A percentile compares a stretch with the other conserved stretches of the same genome.
phyloP scores from a whole-genome alignment of 1,140 invertebrate genomes.

The Drosophila littoralis region DNA sequence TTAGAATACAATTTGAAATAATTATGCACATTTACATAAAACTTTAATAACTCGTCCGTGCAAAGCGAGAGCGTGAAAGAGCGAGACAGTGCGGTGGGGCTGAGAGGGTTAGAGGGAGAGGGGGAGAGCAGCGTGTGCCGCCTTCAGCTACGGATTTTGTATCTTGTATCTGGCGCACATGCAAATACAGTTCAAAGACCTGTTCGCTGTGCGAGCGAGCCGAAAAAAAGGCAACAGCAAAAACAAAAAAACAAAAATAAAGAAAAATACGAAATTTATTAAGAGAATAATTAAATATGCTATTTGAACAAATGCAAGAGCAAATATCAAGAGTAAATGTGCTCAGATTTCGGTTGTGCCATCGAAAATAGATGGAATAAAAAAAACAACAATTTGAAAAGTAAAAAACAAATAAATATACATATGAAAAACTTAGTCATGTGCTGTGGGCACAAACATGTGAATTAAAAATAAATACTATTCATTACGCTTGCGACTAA shows the following conservation, averaged over 20 bases:
- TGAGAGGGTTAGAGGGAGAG: conserved; percentile 2
- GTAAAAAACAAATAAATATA: neutral
- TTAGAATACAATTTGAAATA: conserved; percentile 80
- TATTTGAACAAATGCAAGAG: conserved; percentile 45
- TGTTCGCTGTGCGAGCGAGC: conserved; percentile 52
- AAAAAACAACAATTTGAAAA: neutral
- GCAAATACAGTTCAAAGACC: conserved; percentile 79
- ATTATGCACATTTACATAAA: conserved; percentile 75
- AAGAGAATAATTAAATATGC: conserved; percentile 60
- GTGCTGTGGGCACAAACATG: neutral
- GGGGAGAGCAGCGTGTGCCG: too few species aligned
- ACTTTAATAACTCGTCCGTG: conserved; percentile 52
- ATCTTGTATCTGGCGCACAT: conserved; percentile 76
- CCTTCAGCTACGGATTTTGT: conserved; percentile 31
- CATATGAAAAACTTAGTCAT: neutral
- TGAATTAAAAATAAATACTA: conserved; percentile 53
- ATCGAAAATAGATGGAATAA: neutral
- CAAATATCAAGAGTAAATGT: conserved; percentile 1
- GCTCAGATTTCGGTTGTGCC: neutral
- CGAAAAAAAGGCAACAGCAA: conserved; percentile 40
- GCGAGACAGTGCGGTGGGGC: conserved; percentile 1
- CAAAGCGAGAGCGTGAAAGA: conserved; percentile 50
- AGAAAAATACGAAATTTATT: conserved; percentile 29
- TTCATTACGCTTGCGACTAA: conserved; percentile 47
- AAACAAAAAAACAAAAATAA: conserved; percentile 26